phyloP scores from a whole-genome alignment of 23 tunicate genomes.

The Trididemnum clinides region DNA sequence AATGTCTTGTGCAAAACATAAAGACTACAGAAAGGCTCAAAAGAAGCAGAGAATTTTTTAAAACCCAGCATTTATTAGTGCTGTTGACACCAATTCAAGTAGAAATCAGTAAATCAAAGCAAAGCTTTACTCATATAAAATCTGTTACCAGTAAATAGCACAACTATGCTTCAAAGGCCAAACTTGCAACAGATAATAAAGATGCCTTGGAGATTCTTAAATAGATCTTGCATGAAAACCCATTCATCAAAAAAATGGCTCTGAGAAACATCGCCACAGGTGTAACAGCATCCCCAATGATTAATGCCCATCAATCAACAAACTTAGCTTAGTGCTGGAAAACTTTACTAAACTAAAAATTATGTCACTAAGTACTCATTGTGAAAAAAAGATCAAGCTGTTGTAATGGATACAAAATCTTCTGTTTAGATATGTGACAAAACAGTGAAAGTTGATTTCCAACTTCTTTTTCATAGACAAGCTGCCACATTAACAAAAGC shows the following conservation, averaged over 20 bases:
- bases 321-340: background rate
- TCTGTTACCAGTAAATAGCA: background rate
- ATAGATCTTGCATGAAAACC: background rate
- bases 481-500: background rate
- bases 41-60: background rate
- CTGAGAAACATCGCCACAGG: background rate
- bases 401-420: too few species aligned
- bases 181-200: background rate
- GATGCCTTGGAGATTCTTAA: background rate
- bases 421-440: too few species aligned
- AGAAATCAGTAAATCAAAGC: background rate
- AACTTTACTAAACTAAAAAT: too few species aligned
- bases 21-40: background rate
- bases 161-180: background rate
- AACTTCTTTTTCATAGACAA: background rate
- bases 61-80: background rate
- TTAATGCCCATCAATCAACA: background rate
- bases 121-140: background rate
- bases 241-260: background rate
- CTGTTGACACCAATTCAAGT: background rate
- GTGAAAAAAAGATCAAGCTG: too few species aligned
- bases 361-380: too few species aligned
- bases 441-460: background rate
- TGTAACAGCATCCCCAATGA: background rate
- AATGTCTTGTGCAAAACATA: background rate